These are phyloP conservation scores for Psittacula cyanocephala DNA, from an alignment of 2,113 vertebrate genomes.

Conservation along the genomic window DNA sequence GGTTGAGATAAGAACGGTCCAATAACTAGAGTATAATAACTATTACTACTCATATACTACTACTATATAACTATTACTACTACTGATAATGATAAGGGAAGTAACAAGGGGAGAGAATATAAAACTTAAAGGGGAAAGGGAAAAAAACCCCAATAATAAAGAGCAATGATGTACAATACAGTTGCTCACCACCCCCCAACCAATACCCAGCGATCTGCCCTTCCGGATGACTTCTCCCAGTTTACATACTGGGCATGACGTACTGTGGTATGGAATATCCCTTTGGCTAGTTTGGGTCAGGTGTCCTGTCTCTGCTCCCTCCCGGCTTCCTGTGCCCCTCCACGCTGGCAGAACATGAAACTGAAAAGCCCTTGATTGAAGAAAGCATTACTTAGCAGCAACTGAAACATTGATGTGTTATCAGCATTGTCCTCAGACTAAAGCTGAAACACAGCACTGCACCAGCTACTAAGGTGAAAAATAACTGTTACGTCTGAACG, in stretches of 20 bases:
- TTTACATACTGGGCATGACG: background rate
- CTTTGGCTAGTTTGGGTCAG: background rate
- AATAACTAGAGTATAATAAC: background rate
- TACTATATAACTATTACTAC: background rate
- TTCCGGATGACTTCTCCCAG: background rate
- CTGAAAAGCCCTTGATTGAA: background rate
- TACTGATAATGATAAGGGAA: background rate
- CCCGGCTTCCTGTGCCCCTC: background rate
- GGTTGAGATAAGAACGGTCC: background rate
- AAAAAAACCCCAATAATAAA: background rate
- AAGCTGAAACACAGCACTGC: no score
- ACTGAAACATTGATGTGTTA: no score
- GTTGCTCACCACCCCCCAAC: background rate
- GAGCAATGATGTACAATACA: background rate
- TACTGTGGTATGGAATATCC: background rate
- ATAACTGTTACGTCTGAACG: no score
- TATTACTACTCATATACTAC: background rate
- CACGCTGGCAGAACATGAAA: background rate
- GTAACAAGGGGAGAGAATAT: background rate
- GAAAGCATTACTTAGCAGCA: background rate
- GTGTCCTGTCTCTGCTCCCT: background rate
- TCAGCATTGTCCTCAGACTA: no score
- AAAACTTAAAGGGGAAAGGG: background rate
- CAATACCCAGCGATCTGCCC: background rate
- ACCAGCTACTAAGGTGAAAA: no score